These are phyloP conservation scores for Busseola fusca DNA, from an alignment of 2,888 invertebrate genomes.

Conservation along the genomic window DNA sequence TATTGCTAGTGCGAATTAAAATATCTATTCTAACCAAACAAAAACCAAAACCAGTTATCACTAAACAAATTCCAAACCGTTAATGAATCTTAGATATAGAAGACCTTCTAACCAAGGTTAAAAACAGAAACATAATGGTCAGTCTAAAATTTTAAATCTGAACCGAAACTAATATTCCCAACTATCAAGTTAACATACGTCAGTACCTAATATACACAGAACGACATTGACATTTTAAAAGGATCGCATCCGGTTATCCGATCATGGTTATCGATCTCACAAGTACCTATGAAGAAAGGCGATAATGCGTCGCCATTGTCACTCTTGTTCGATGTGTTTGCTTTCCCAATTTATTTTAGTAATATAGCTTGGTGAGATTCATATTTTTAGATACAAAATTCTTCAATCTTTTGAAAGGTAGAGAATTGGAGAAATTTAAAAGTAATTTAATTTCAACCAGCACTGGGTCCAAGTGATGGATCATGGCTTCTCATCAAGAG, in stretches of 20 bases:
- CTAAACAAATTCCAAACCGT: background rate
- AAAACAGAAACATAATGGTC: background rate
- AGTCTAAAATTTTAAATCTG: background rate
- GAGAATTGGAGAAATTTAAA: no score
- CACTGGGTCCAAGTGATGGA: no score
- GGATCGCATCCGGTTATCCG: slow-evolving; percentile 77
- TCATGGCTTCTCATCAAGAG: no score
- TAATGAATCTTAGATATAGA: background rate
- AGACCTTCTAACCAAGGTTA: background rate
- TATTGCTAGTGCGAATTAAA: background rate
- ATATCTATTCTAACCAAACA: no score
- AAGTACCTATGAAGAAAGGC: slow-evolving; percentile 33
- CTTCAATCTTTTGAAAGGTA: background rate
- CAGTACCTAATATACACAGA: slow-evolving; percentile 35
- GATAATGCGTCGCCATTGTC: slow-evolving; percentile 47
- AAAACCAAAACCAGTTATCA: background rate
- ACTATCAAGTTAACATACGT: slow-evolving; percentile 14
- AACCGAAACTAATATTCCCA: slow-evolving; percentile 8
- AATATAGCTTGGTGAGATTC: background rate
- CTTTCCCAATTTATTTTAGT: background rate
- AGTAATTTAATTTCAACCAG: no score
- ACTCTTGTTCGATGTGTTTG: slow-evolving; percentile 13
- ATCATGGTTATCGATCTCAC: slow-evolving; percentile 62
- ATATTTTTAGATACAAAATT: background rate
- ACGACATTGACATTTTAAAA: slow-evolving; percentile 83